phyloP scores from a whole-genome alignment of 2,113 vertebrate genomes.

The Panthera tigris region DNA sequence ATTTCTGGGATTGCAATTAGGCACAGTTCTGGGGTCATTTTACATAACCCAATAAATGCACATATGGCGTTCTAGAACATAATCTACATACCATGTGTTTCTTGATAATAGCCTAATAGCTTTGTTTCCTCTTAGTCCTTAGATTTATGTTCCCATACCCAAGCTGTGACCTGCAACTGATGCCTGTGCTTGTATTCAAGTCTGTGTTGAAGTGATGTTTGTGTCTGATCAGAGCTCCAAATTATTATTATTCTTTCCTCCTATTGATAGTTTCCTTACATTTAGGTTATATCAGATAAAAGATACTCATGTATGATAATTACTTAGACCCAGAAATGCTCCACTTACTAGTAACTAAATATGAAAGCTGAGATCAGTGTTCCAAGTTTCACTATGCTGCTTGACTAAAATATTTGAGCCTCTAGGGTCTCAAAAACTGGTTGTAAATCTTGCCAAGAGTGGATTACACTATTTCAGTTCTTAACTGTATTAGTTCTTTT shows the following conservation, averaged over 20 bases:
- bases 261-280: not conserved
- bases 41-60: not conserved
- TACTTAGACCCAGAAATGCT: not conserved
- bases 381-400: not conserved
- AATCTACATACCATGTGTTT: not conserved
- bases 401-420: slow-evolving; percentile 24
- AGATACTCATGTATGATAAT: not conserved
- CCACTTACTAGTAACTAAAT: not conserved
- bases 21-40: not conserved
- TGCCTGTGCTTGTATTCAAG: not conserved
- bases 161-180: not conserved
- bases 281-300: not conserved
- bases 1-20: not conserved
- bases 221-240: not conserved
- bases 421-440: not conserved
- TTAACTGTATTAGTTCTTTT: slow-evolving; percentile 54
- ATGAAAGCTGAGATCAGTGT: not conserved
- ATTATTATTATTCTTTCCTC: not conserved
- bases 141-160: not conserved
- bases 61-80: not conserved
- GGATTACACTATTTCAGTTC: slow-evolving; percentile 43
- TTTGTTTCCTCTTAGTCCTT: not conserved
- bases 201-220: not conserved
- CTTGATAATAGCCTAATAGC: not conserved
- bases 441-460: slow-evolving; percentile 46